Conservation (phyloP, 2,888 invertebrate genomes). For the Dryomyza anilis region DNA sequence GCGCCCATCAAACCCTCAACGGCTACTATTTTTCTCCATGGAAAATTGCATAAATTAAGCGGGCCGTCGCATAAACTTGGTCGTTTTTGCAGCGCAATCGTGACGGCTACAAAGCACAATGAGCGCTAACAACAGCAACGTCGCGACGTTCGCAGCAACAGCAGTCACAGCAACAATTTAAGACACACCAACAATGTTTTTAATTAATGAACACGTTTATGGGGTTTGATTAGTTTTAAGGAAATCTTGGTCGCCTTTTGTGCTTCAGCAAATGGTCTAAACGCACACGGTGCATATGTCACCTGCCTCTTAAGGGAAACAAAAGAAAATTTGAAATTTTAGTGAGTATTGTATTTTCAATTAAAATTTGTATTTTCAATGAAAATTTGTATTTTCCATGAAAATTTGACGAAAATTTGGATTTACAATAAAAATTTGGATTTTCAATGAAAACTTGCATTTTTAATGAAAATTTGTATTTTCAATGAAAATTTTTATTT, state of each 20-base stretch:
- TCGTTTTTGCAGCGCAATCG: constrained; percentile 17
- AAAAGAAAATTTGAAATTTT: no score
- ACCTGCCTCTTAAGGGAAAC: no score
- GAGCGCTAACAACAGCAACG: background rate
- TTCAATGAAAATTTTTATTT: no score
- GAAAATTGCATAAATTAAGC: constrained; percentile 24
- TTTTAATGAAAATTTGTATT: no score
- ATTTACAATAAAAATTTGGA: no score
- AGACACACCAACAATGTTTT: constrained; percentile 19
- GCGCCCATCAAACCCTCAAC: background rate
- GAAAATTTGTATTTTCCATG: no score
- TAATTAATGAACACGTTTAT: constrained; percentile 36
- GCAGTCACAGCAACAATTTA: background rate
- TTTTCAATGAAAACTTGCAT: no score
- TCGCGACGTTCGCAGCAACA: background rate
- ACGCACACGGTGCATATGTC: no score
- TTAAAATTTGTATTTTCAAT: no score
- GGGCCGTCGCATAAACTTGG: constrained; percentile 10
- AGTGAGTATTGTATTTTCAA: no score
- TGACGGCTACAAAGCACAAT: background rate
- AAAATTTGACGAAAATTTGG: no score
- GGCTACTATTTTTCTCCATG: background rate
- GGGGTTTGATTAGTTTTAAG: constrained; percentile 33
- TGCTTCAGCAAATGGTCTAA: no score
- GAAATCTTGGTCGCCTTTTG: constrained; percentile 19